Evolutionary conservation across 1,140 invertebrate species (phyloP).

Genomic region (Drosophila kurseongensis): DNA sequence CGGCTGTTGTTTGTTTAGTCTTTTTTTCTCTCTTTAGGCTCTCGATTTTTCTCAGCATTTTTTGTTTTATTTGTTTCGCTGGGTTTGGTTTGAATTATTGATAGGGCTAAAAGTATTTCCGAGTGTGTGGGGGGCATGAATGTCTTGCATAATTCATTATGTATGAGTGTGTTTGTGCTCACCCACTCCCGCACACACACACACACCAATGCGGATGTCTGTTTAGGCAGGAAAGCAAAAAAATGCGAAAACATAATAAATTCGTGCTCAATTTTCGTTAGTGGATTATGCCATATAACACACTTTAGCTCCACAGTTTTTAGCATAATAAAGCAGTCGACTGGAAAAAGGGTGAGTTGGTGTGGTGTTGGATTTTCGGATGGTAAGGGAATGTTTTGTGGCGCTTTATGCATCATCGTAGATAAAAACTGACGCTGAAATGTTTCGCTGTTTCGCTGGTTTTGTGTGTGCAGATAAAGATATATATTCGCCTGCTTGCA

Average conservation of each 20-base stretch:
- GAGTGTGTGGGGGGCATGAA: conserved; percentile 43
- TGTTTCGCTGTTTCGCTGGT: conserved; percentile 37
- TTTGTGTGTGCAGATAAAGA: conserved; percentile 36
- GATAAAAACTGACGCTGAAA: conserved; percentile 66
- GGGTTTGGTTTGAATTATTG: conserved; percentile 74
- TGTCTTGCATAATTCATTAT: conserved; percentile 81
- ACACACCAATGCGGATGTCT: conserved; percentile 30
- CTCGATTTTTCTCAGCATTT: conserved; percentile 10
- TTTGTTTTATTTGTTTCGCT: conserved; percentile 56
- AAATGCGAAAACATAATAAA: conserved; percentile 77
- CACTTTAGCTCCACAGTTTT: conserved; percentile 76
- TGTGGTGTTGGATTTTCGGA: not conserved
- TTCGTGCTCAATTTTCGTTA: conserved; percentile 81
- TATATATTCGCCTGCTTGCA: conserved; percentile 27
- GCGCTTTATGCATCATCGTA: conserved; percentile 60
- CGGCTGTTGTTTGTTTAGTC: conserved; percentile 12
- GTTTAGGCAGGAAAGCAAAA: conserved; percentile 61
- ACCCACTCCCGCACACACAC: conserved; percentile 1
- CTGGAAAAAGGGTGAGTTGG: conserved; percentile 61
- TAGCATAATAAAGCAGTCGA: conserved; percentile 78
- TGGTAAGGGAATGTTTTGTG: conserved; percentile 6
- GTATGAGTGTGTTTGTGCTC: conserved; percentile 26
- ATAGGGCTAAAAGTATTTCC: conserved; percentile 61
- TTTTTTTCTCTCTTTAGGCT: not conserved
- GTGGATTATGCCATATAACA: conserved; percentile 82